A percentile compares a stretch with the other conserved stretches of the same genome.
Conservation (phyloP, 2,888 invertebrate genomes). For the Pollenia amentaria region DNA sequence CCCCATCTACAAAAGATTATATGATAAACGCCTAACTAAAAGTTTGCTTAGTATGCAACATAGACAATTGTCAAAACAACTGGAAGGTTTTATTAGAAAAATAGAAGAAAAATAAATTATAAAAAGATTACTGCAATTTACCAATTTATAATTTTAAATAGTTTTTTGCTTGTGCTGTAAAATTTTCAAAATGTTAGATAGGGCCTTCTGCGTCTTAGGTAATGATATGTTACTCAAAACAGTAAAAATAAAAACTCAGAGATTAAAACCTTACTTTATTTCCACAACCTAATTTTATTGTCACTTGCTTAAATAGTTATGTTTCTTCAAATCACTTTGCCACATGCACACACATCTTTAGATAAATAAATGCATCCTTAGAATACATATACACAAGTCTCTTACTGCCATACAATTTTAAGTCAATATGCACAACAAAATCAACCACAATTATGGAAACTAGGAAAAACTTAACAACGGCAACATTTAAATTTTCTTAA, state of each 20-base stretch:
- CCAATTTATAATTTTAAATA: too few species aligned
- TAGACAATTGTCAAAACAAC: too few species aligned
- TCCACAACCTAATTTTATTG: constrained; percentile 26
- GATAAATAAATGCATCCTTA: background rate
- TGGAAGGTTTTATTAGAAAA: too few species aligned
- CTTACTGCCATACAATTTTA: background rate
- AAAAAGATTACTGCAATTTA: too few species aligned
- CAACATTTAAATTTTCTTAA: constrained; percentile 27
- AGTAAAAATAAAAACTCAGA: background rate
- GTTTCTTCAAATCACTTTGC: background rate
- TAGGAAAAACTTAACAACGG: constrained; percentile 37
- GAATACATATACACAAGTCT: background rate
- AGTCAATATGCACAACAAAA: constrained; percentile 29
- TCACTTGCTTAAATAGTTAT: constrained; percentile 28
- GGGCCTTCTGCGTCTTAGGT: too few species aligned
- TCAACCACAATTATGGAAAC: constrained; percentile 29
- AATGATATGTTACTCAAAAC: too few species aligned
- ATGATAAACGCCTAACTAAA: too few species aligned
- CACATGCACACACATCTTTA: background rate
- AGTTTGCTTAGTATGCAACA: too few species aligned
- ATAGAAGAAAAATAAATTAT: too few species aligned
- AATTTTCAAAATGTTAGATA: too few species aligned
- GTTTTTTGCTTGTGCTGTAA: too few species aligned
- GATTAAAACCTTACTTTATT: constrained; percentile 38
- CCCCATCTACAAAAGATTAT: too few species aligned